Conservation (phyloP, 1,140 invertebrate species). For the Brachionus plicatilis region DNA sequence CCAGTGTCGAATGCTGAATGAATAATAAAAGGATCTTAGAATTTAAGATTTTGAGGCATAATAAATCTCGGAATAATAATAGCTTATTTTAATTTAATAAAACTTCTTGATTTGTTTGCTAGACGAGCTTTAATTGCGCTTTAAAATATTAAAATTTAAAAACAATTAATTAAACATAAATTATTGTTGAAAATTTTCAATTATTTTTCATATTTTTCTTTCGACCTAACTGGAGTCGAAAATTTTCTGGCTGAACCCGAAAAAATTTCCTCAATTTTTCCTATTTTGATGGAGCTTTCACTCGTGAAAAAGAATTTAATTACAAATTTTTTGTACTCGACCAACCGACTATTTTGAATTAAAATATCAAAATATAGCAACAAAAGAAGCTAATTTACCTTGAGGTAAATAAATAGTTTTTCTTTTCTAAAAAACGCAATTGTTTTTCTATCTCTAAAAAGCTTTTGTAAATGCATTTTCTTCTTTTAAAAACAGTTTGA, state of each 20-base stretch:
- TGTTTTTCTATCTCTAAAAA: background rate
- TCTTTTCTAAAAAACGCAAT: background rate
- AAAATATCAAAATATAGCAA: too few relatives aligned
- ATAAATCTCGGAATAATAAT: background rate
- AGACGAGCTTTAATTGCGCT: background rate
- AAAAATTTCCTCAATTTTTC: background rate
- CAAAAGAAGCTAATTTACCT: background rate
- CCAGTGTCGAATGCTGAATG: background rate
- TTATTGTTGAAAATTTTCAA: background rate
- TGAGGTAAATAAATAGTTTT: background rate
- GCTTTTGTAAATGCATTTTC: too few relatives aligned
- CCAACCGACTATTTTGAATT: background rate
- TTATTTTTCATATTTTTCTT: background rate
- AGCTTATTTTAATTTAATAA: background rate
- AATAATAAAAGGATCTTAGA: background rate
- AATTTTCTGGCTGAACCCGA: background rate
- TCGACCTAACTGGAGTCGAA: background rate
- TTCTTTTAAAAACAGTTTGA: background rate
- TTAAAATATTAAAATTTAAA: background rate
- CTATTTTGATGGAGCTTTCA: background rate
- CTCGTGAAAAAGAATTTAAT: background rate
- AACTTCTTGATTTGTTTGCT: background rate
- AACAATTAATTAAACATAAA: background rate
- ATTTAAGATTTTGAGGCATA: background rate
- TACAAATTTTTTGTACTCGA: background rate